These are phyloP conservation scores for Dinothrombium tinctorium DNA, from an alignment of 1,140 invertebrate species.

Conservation along the genomic window DNA sequence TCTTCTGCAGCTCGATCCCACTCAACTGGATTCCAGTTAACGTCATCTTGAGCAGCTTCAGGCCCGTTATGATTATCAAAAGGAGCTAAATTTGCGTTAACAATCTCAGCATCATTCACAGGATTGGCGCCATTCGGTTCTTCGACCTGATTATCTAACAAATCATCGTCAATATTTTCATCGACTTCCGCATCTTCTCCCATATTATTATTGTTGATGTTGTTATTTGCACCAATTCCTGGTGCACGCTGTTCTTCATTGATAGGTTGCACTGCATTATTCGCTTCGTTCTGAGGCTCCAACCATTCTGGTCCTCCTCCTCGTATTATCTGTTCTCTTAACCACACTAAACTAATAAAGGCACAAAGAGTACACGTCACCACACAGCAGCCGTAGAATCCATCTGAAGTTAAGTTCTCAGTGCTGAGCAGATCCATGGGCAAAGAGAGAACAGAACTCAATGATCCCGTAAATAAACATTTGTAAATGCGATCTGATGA, in stretches of 20 bases:
- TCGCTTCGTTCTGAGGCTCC: no score
- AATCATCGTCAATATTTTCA: constrained; percentile 14
- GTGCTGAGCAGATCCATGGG: constrained; percentile 76
- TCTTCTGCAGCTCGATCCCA: constrained; percentile 95
- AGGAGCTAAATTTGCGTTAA: background rate
- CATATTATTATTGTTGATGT: constrained; percentile 3
- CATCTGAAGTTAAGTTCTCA: constrained; percentile 74
- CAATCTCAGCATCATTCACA: background rate
- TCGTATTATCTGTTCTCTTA: constrained; percentile 90
- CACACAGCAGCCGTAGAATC: constrained; percentile 87
- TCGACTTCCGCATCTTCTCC: constrained; percentile 19
- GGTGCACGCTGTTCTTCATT: constrained; percentile 4
- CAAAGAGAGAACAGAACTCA: constrained; percentile 47
- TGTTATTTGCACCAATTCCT: constrained; percentile 2
- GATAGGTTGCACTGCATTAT: constrained; percentile 4
- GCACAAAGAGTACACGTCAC: constrained; percentile 86
- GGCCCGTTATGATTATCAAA: no score
- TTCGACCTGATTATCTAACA: constrained; percentile 15
- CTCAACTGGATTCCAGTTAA: constrained; percentile 91
- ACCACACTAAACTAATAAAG: constrained; percentile 89
- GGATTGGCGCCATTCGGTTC: constrained; percentile 13
- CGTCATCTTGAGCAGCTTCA: constrained; percentile 33
- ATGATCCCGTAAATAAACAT: constrained; percentile 64
- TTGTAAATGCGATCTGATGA: constrained; percentile 50
- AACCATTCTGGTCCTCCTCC: constrained; percentile 89